Conservation (phyloP, 2,113 vertebrate species). For the Urocynchramus pylzowi region DNA sequence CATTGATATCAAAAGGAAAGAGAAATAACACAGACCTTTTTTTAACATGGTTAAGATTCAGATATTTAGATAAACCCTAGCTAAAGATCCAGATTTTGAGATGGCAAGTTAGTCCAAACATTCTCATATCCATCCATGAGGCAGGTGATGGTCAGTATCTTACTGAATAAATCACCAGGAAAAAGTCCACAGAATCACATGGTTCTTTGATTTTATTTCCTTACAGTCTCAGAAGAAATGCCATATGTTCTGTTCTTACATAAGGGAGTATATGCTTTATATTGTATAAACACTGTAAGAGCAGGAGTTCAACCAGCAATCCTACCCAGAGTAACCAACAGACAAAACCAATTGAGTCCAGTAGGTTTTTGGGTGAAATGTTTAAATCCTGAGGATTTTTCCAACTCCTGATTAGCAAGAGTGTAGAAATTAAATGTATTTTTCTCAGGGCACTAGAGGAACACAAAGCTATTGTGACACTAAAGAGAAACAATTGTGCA, state of each 20-base stretch:
- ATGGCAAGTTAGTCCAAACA: neutral
- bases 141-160: neutral
- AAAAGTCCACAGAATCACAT: neutral
- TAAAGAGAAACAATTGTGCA: neutral
- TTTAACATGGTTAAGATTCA: neutral
- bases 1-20: neutral
- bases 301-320: neutral
- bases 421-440: neutral
- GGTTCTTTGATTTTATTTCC: neutral
- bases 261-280: neutral
- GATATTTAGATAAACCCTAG: neutral
- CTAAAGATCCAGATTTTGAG: neutral
- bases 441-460: neutral
- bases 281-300: rapidly evolving
- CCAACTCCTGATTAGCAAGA: neutral
- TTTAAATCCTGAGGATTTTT: neutral
- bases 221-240: neutral
- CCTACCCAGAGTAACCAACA: neutral
- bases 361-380: neutral
- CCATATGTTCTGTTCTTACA: neutral
- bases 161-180: neutral
- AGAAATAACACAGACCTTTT: neutral
- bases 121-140: neutral
- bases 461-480: neutral
- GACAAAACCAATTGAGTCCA: neutral